phyloP scores from a whole-genome alignment of 2,113 vertebrate species.

The Motacilla alba region DNA sequence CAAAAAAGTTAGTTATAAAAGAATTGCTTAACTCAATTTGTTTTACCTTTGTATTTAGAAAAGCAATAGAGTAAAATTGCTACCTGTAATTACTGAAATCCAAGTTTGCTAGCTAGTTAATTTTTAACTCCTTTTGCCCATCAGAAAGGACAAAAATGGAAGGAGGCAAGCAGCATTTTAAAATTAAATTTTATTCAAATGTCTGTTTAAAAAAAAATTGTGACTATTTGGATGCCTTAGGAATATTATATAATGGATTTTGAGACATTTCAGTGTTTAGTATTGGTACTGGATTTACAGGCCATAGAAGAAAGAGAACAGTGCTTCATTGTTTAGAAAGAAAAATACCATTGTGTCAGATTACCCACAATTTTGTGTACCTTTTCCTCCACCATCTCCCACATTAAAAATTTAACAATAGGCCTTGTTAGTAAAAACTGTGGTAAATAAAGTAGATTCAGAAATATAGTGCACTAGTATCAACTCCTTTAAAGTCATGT shows the following conservation, averaged over 20 bases:
- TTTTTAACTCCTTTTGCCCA: slow-evolving; percentile 41
- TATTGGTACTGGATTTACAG: neutral
- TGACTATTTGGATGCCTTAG: neutral
- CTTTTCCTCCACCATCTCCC: neutral
- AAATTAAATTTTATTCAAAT: neutral
- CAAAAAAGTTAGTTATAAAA: slow-evolving; percentile 52
- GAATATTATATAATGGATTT: neutral
- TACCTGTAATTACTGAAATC: slow-evolving; percentile 54
- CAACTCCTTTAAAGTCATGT: neutral
- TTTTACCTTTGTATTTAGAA: slow-evolving; percentile 63
- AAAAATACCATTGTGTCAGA: neutral
- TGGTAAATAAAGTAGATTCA: neutral
- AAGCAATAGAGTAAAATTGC: slow-evolving; percentile 8
- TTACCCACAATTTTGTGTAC: neutral
- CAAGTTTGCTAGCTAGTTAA: slow-evolving; percentile 40
- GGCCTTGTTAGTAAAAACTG: neutral
- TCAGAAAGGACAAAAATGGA: slow-evolving; percentile 35
- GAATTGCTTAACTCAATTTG: slow-evolving; percentile 61
- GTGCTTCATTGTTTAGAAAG: neutral
- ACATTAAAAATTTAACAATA: neutral
- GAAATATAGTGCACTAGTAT: neutral
- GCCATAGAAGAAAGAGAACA: neutral
- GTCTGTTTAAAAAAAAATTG: neutral
- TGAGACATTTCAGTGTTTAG: neutral
- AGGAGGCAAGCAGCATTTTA: neutral